These are phyloP conservation scores for Apocheima hispidaria DNA, from an alignment of 2,888 invertebrate species.

Conservation along the genomic window DNA sequence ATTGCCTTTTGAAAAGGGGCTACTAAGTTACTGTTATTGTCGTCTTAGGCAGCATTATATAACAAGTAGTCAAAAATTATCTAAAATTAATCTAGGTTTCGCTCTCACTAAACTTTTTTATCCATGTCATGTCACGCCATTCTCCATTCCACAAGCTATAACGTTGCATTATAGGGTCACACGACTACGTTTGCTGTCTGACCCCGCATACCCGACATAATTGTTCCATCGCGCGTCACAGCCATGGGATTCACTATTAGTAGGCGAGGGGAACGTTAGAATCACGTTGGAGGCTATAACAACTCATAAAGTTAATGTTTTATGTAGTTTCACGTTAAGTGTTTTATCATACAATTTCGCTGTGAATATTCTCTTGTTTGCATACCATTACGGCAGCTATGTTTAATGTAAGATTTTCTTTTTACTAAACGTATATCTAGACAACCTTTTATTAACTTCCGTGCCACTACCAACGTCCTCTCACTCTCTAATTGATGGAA, in stretches of 20 bases:
- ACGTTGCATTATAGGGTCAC: slow-evolving; percentile 25
- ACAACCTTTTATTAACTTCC: not conserved
- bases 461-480: slow-evolving; percentile 8
- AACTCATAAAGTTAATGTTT: slow-evolving; percentile 1
- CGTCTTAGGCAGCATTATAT: not conserved
- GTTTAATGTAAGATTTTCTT: not conserved
- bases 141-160: slow-evolving; percentile 14
- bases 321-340: not conserved
- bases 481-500: slow-evolving; percentile 1
- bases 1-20: too few relatives aligned
- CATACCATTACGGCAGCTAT: not conserved
- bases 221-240: slow-evolving; percentile 40
- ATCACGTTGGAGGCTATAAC: slow-evolving; percentile 9
- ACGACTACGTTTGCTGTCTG: slow-evolving; percentile 45
- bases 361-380: slow-evolving; percentile 1
- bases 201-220: slow-evolving; percentile 51
- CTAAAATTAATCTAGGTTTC: too few relatives aligned
- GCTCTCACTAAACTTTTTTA: not conserved
- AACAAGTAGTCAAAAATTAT: too few relatives aligned
- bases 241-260: slow-evolving; percentile 23
- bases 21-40: too few relatives aligned
- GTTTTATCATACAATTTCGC: not conserved
- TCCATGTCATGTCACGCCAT: slow-evolving; percentile 23
- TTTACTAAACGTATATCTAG: not conserved
- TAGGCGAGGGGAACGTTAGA: slow-evolving; percentile 16